Evolutionary conservation across 2,888 invertebrate species (phyloP), one percentile per base, ranked within the genome.

Genomic region (Brenthis hecate): DNA sequence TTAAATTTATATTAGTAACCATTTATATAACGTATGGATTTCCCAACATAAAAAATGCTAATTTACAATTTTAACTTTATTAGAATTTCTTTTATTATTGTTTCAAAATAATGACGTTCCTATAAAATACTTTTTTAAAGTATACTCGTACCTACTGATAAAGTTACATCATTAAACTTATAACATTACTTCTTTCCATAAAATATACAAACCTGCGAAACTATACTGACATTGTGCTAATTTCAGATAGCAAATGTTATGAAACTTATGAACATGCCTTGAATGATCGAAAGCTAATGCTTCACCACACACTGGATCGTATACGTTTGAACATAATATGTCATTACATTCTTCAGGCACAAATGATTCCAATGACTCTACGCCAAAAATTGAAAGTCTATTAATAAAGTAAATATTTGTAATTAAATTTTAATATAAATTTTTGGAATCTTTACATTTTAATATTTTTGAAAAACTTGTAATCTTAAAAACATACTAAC

Each of bases 271-370:
- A 16, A 80, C 74, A n/a, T 78, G 68, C 51, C 64, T 72, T 14
- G 70, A 68, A 3, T 81, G 81, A 48, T 78, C 75, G 23, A 62
- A 53, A 3, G 76, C 66, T 36, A 72, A 73, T 2, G 78, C 76
- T 57, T 76, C 69, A 4, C 85, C 88, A 73, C 91, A 91, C 5
- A 90, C 86, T 2, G 83, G 81, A 54, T 89, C 88, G 48, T 81
- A 75, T 6, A 89, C 72, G 69, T 85, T 80, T 2, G 91, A 86
- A 76, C 91, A 91, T 13, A 55, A 2, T 6, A 83, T 78, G 13
- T 78, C 61, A 14, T 78, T 75, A 71, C 88, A 89, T 14, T 78
- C 69, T 65, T 71, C 74, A 16, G 14, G 11, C 13, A 4, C 53
- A 2, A 53, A 11, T 19, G 14, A 5, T 4, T 53, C 11, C 13